Evolutionary conservation across 2,113 vertebrate genomes (phyloP).

Genomic region (Phyllostomus hastatus): DNA sequence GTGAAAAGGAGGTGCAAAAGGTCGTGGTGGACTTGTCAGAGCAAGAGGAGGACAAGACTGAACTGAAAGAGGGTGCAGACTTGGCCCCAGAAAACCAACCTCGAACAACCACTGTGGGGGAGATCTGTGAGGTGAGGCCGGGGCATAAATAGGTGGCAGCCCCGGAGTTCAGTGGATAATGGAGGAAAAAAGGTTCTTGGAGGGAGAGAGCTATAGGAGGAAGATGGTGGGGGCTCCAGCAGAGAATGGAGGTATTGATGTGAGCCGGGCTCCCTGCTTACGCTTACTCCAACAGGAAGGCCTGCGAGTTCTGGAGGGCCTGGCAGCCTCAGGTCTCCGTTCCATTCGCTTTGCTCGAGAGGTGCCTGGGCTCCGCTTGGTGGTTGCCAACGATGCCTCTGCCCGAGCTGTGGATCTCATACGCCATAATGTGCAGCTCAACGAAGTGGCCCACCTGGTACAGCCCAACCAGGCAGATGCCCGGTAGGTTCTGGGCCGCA

Average conservation of each 20-base stretch:
- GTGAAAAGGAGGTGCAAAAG: slow-evolving; percentile 82
- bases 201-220: background rate
- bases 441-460: slow-evolving; percentile 85
- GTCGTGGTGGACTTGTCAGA: slow-evolving; percentile 81
- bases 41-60: slow-evolving; percentile 51
- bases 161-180: background rate
- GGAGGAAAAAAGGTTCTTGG: background rate
- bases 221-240: background rate
- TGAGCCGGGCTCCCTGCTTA: background rate
- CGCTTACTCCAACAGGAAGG: slow-evolving; percentile 76
- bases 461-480: slow-evolving; percentile 89
- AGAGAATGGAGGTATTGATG: background rate
- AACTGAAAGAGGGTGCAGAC: slow-evolving; percentile 50
- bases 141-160: background rate
- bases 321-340: slow-evolving; percentile 92
- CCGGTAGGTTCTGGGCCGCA: slow-evolving; percentile 78
- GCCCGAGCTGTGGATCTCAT: slow-evolving; percentile 87
- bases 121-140: slow-evolving; percentile 84
- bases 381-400: slow-evolving; percentile 93
- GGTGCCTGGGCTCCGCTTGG: slow-evolving; percentile 87
- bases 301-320: slow-evolving; percentile 88
- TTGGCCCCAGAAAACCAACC: background rate
- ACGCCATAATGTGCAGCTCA: slow-evolving; percentile 85
- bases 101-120: slow-evolving; percentile 73
- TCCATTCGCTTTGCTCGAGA: slow-evolving; percentile 93